Percentiles rank a stretch among this genome's conserved stretches.
These are phyloP conservation scores for Neria commutata DNA, from an alignment of 2,888 invertebrate genomes.

Conservation along the genomic window DNA sequence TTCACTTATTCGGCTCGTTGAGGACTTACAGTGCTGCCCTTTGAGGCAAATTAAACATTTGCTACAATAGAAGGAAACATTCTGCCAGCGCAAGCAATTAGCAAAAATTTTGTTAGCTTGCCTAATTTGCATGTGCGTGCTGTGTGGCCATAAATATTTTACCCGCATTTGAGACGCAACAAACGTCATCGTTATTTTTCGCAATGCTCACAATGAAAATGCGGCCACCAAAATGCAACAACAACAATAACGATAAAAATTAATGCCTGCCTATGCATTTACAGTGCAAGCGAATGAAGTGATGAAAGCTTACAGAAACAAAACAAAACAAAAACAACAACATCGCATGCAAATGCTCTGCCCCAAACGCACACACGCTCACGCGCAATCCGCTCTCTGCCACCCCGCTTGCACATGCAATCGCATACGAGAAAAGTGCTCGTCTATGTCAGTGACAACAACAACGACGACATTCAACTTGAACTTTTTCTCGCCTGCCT, in stretches of 20 bases:
- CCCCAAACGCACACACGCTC: slow-evolving; percentile 32
- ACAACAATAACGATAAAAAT: not conserved
- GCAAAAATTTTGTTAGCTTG: too few species aligned
- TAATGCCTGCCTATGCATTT: not conserved
- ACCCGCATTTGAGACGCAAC: too few species aligned
- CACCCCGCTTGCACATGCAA: not conserved
- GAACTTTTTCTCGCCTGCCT: slow-evolving; percentile 46
- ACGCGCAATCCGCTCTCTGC: not conserved
- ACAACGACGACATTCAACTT: slow-evolving; percentile 50
- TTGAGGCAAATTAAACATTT: too few species aligned
- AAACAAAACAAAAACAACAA: slow-evolving; percentile 29
- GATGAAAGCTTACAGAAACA: slow-evolving; percentile 22
- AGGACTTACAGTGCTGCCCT: too few species aligned
- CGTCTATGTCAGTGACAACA: slow-evolving; percentile 27
- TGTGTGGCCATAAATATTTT: too few species aligned
- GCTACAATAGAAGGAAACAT: too few species aligned
- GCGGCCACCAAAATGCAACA: not conserved
- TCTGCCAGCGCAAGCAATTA: too few species aligned
- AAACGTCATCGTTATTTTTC: too few species aligned
- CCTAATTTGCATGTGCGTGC: too few species aligned
- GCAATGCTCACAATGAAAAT: too few species aligned
- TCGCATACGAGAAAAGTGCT: slow-evolving; percentile 25
- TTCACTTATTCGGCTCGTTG: too few species aligned
- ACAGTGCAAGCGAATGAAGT: too few species aligned
- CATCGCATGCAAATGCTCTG: slow-evolving; percentile 37